These are phyloP conservation scores for Lophius piscatorius DNA, from an alignment of 2,113 vertebrate species.

Conservation along the genomic window DNA sequence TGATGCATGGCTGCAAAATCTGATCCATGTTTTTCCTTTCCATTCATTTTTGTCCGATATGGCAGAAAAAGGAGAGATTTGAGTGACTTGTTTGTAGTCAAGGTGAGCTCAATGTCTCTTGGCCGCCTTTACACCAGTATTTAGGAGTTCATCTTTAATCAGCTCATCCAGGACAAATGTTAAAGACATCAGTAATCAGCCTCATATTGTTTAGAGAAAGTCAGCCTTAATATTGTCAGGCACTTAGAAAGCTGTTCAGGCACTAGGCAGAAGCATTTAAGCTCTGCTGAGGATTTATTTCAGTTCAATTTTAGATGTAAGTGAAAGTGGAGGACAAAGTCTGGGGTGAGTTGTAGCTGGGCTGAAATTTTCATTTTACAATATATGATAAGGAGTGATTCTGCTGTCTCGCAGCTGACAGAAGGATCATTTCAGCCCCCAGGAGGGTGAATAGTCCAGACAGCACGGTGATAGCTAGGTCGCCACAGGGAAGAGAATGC, in stretches of 20 bases:
- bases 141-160: background rate
- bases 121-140: background rate
- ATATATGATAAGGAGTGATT: constrained; percentile 61
- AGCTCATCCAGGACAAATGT: background rate
- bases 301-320: constrained; percentile 13
- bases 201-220: background rate
- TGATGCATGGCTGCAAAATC: too few relatives aligned
- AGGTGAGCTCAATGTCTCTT: background rate
- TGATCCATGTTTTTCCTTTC: too few relatives aligned
- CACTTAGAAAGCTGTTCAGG: background rate
- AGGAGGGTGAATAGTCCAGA: constrained; percentile 47
- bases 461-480: constrained; percentile 46
- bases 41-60: too few relatives aligned
- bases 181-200: background rate
- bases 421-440: constrained; percentile 57
- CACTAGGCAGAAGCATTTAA: background rate
- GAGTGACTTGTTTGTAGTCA: too few relatives aligned
- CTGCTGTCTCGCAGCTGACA: constrained; percentile 56
- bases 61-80: too few relatives aligned
- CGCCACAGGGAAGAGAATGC: constrained; percentile 64
- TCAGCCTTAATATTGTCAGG: background rate
- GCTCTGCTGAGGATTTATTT: background rate
- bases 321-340: constrained; percentile 14
- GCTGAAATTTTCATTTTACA: constrained; percentile 62
- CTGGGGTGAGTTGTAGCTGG: constrained; percentile 33